Evolutionary conservation across 2,888 invertebrate genomes (phyloP).

Genomic region (Furcula furcula): DNA sequence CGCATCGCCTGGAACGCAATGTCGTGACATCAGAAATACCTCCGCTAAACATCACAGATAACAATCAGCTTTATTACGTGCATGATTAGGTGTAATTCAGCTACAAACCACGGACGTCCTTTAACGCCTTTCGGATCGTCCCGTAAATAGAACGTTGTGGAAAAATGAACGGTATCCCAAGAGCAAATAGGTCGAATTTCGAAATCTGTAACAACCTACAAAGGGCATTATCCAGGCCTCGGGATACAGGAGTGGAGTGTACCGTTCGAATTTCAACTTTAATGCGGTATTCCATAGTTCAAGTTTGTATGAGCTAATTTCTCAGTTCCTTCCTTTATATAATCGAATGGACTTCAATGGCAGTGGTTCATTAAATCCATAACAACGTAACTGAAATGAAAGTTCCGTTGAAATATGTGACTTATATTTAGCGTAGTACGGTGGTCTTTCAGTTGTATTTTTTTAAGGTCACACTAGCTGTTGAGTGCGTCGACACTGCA

Average conservation of each 20-base stretch:
- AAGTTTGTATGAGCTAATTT: constrained; percentile 22
- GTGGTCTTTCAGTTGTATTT: constrained; percentile 34
- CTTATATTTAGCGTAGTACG: constrained; percentile 23
- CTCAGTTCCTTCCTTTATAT: constrained; percentile 39
- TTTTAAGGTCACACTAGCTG: constrained; percentile 51
- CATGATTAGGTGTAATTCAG: constrained; percentile 13
- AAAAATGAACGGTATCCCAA: constrained; percentile 54
- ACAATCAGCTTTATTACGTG: constrained; percentile 17
- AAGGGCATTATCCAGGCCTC: constrained; percentile 63
- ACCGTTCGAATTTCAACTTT: constrained; percentile 38
- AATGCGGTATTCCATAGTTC: constrained; percentile 19
- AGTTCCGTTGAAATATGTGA: constrained; percentile 21
- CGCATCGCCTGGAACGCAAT: constrained; percentile 76
- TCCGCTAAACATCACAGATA: constrained; percentile 13
- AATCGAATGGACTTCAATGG: constrained; percentile 55
- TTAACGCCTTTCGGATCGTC: constrained; percentile 26
- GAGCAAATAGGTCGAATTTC: constrained; percentile 53
- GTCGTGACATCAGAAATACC: constrained; percentile 58
- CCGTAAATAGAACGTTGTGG: constrained; percentile 15
- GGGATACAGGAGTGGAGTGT: constrained; percentile 40
- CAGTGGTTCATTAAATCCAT: constrained; percentile 40
- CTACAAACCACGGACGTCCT: background rate
- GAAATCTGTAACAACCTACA: constrained; percentile 42
- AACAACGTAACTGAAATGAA: constrained; percentile 39
- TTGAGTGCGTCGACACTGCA: constrained; percentile 71